Percentiles rank a stretch among this genome's conserved stretches.
These are phyloP conservation scores for Garrulus glandarius DNA, from an alignment of 2,797 vertebrate genomes.

Conservation along the genomic window DNA sequence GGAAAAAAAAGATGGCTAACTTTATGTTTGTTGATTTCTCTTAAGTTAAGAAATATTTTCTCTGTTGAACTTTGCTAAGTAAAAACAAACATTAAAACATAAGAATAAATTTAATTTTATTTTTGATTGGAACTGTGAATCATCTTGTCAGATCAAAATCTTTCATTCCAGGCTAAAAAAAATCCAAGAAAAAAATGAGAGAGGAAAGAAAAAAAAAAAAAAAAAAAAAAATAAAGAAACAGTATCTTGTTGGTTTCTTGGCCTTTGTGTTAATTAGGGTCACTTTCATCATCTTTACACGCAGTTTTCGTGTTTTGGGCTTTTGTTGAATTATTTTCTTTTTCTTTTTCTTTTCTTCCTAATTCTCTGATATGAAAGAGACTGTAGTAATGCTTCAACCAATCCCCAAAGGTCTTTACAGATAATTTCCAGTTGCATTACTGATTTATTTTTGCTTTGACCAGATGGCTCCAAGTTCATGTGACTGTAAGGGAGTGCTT, in stretches of 20 bases:
- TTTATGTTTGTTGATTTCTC: neutral
- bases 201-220: accelerated
- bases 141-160: accelerated
- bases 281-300: slow-evolving; percentile 42
- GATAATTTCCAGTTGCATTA: slow-evolving; percentile 71
- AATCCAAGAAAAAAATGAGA: accelerated
- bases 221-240: neutral
- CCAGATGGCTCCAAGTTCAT: slow-evolving; percentile 73
- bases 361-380: slow-evolving; percentile 30
- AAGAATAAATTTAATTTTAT: neutral
- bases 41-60: neutral
- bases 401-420: slow-evolving; percentile 56
- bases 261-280: slow-evolving; percentile 54
- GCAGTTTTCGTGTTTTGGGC: accelerated
- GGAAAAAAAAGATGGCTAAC: accelerated
- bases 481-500: slow-evolving; percentile 64
- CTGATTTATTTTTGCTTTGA: slow-evolving; percentile 74
- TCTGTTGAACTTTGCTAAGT: neutral
- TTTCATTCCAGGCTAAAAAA: neutral
- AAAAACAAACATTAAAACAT: neutral
- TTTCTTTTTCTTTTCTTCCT: neutral
- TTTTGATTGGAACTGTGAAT: neutral
- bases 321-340: neutral
- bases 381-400: slow-evolving; percentile 32
- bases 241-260: neutral